phyloP scores from a whole-genome alignment of 2,113 vertebrate species.

The Tetraodon nigroviridis region DNA sequence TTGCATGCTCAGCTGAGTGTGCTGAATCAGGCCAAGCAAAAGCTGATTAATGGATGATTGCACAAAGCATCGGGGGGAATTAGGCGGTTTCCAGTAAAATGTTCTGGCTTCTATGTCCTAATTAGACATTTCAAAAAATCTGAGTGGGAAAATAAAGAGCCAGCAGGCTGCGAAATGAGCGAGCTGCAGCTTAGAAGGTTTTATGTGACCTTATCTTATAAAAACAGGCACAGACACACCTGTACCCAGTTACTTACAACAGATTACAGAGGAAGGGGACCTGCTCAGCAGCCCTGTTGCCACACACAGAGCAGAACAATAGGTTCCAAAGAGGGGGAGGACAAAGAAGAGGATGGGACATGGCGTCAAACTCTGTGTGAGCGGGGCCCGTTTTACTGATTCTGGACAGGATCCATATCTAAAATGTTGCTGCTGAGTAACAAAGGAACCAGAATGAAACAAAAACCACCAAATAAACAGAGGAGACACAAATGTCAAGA shows the following conservation, averaged over 20 bases:
- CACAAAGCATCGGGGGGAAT: conserved; percentile 16
- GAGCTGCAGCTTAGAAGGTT: conserved; percentile 4
- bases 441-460: neutral
- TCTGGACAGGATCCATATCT: neutral
- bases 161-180: neutral
- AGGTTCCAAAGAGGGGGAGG: conserved; percentile 34
- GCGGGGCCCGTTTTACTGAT: too few species aligned
- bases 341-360: conserved; percentile 43
- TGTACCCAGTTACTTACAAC: conserved; percentile 83
- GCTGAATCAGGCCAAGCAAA: conserved; percentile 27
- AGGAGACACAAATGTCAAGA: neutral
- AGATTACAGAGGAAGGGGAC: conserved; percentile 97
- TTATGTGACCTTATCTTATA: conserved; percentile 10
- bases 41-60: conserved; percentile 39
- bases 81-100: conserved; percentile 7
- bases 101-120: conserved; percentile 2
- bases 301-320: conserved; percentile 61
- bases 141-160: too few species aligned
- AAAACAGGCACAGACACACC: conserved; percentile 25
- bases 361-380: too few species aligned
- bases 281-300: conserved; percentile 91
- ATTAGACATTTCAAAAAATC: neutral
- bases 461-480: neutral
- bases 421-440: neutral
- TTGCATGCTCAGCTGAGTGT: conserved; percentile 29